These are phyloP conservation scores for Spinus olivaceus DNA, from an alignment of 2,797 vertebrate species.

Conservation along the genomic window DNA sequence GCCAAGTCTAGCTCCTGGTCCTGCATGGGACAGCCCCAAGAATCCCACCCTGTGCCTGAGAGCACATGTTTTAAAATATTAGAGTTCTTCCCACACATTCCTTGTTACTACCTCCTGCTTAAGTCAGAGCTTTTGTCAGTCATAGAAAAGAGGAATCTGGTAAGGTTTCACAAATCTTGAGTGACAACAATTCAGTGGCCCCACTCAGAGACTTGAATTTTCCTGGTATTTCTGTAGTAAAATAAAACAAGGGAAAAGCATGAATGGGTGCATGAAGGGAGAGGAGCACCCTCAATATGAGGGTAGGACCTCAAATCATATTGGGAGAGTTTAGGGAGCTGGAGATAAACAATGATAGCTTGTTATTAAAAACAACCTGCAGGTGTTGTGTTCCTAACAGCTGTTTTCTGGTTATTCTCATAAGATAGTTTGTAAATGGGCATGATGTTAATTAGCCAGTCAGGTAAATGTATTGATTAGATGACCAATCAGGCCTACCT, in stretches of 20 bases:
- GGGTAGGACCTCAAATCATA: background rate
- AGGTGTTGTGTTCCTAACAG: background rate
- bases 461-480: background rate
- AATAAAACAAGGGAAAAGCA: background rate
- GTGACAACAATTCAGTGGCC: background rate
- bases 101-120: background rate
- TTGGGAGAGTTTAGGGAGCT: background rate
- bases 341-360: background rate
- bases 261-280: background rate
- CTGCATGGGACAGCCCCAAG: background rate
- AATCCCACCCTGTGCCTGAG: background rate
- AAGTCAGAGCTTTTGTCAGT: background rate
- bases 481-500: background rate
- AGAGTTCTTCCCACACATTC: background rate
- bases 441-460: background rate
- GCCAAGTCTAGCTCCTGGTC: background rate
- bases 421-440: background rate
- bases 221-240: background rate
- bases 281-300: background rate
- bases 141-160: background rate
- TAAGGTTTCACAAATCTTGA: background rate
- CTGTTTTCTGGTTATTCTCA: background rate
- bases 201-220: background rate
- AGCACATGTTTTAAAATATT: background rate
- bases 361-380: background rate